Evolutionary conservation across 2,888 invertebrate species (phyloP), one percentile per base, ranked within the genome.

Genomic region (Xestoiulus laeticollis): DNA sequence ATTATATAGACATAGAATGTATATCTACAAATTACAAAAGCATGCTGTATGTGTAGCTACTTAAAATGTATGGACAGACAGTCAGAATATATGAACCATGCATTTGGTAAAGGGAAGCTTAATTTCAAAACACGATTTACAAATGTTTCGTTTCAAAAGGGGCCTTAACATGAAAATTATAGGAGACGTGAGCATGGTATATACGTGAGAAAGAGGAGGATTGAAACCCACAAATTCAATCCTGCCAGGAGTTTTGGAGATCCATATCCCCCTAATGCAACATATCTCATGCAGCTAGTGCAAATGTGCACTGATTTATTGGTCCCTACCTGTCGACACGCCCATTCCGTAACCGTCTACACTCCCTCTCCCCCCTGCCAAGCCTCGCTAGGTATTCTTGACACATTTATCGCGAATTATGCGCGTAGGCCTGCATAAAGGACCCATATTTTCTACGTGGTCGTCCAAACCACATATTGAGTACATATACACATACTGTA

Each of bases 331-430:
- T 68, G 68, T 68, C 68, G 68, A 26, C 68, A 68, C 68, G 68
- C 68, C 68, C 68, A 68, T 68, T 68, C 68, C 26, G n/a, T 68
- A 68, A n/a, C 68, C 68, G 68, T 68, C 68, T 68, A 68, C 59
- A 68, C 68, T 22, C 68, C 68, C 68, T 68, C 26, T 68, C 26
- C n/a, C 68, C 68, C 68, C 68, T 68, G 68, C 68, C 22, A 68
- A 22, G 68, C 26, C 68, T 68, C 68, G 22, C n/a, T 19, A 68
- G 68, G 68, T 68, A 68, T 68, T 68, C 68, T 68, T 68, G 68
- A 68, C 68, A 68, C 68, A 68, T 68, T 68, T 68, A 68, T 68
- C 26, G 68, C 68, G 22, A 68, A 68, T 68, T 68, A 68, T 68
- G 68, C 68, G 22, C 68, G 26, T 22, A 68, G 68, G 26, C 26